phyloP scores from a whole-genome alignment of 2,113 vertebrate species.

The Rhinolophus ferrumequinum region DNA sequence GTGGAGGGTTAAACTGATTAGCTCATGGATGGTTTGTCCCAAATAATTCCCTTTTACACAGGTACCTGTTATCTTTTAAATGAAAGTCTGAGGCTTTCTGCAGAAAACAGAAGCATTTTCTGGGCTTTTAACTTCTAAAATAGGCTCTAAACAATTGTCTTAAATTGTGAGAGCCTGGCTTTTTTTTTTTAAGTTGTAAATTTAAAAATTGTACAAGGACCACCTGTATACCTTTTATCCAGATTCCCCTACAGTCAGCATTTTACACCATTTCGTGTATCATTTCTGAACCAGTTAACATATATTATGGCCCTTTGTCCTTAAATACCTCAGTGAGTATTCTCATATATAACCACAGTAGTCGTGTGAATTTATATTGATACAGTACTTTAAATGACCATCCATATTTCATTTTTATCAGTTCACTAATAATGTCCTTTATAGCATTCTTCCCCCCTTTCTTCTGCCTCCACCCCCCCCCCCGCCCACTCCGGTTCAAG shows the following conservation, averaged over 20 bases:
- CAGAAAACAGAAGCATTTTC: background rate
- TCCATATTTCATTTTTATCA: background rate
- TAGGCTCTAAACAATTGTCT: background rate
- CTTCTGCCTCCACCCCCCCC: no score
- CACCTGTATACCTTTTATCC: background rate
- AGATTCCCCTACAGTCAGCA: background rate
- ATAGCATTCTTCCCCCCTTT: no score
- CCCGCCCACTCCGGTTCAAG: no score
- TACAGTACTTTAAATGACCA: background rate
- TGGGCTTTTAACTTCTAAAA: slow-evolving; percentile 9
- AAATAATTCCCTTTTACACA: background rate
- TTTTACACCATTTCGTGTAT: background rate
- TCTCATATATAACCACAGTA: background rate
- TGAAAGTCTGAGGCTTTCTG: background rate
- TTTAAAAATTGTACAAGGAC: background rate
- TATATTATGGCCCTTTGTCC: background rate
- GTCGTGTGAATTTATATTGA: background rate
- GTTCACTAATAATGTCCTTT: background rate
- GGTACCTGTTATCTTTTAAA: background rate
- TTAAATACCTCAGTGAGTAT: background rate
- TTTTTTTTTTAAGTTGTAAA: background rate
- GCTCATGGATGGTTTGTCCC: background rate
- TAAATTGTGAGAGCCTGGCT: background rate
- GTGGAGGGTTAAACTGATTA: background rate
- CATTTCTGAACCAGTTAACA: background rate